Evolutionary conservation across 2,888 invertebrate species (phyloP).

Genomic region (Drosophila aldrichi): DNA sequence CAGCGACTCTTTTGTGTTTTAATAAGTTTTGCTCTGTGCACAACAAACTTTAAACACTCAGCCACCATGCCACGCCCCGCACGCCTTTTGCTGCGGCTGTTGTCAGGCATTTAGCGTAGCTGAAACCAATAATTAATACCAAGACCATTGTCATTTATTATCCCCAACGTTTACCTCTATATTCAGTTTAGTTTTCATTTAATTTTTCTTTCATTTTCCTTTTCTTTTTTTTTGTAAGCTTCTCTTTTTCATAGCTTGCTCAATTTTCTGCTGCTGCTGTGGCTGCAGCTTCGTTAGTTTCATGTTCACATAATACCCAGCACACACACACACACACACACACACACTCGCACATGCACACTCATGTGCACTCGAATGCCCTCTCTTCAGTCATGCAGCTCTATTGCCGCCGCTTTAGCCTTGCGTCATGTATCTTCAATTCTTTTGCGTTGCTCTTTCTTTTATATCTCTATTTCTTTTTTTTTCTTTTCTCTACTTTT

Average conservation of each 20-base stretch:
- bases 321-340: slow-evolving; percentile 23
- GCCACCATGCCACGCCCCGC: background rate
- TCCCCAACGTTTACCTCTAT: slow-evolving; percentile 43
- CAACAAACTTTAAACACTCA: slow-evolving; percentile 56
- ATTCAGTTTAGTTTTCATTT: slow-evolving; percentile 9
- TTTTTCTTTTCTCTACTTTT: slow-evolving; percentile 26
- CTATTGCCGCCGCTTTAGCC: slow-evolving; percentile 65
- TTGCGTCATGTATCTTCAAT: slow-evolving; percentile 67
- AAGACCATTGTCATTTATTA: slow-evolving; percentile 67
- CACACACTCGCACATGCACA: slow-evolving; percentile 16
- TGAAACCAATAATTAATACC: slow-evolving; percentile 71
- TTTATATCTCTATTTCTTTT: slow-evolving; percentile 18
- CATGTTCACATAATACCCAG: slow-evolving; percentile 40
- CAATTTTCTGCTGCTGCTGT: slow-evolving; percentile 33
- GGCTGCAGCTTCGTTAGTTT: slow-evolving; percentile 64
- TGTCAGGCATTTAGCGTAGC: slow-evolving; percentile 50
- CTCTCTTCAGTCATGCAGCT: slow-evolving; percentile 40
- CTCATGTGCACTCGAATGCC: slow-evolving; percentile 34
- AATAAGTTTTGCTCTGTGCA: slow-evolving; percentile 70
- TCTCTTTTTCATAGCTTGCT: slow-evolving; percentile 13
- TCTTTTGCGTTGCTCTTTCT: slow-evolving; percentile 24
- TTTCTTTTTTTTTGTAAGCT: background rate
- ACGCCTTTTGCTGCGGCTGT: slow-evolving; percentile 23
- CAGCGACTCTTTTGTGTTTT: slow-evolving; percentile 60
- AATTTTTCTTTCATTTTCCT: slow-evolving; percentile 16